A percentile compares a stretch with the other conserved stretches of the same genome.
phyloP scores from a whole-genome alignment of 2,797 vertebrate genomes.

The Alca torda region DNA sequence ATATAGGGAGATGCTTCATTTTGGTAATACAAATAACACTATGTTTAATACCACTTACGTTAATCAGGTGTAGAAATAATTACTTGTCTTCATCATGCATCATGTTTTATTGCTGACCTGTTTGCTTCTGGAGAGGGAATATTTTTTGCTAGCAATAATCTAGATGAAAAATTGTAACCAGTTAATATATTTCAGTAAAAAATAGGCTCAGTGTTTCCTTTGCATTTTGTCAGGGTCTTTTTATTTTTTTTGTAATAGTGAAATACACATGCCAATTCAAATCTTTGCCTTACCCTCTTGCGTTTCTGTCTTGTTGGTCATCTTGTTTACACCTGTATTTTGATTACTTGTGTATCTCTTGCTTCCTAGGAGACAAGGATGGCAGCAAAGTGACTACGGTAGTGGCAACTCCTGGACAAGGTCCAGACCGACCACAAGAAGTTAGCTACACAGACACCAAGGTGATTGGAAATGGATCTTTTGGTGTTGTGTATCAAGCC shows the following conservation, averaged over 20 bases:
- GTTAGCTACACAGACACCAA: conserved; percentile 99
- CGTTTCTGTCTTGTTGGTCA: background rate
- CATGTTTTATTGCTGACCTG: background rate
- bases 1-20: background rate
- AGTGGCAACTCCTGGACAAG: conserved; percentile 96
- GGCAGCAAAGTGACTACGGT: conserved; percentile 98
- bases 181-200: background rate
- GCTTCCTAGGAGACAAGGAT: conserved; percentile 91
- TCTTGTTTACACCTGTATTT: background rate
- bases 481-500: conserved; percentile 98
- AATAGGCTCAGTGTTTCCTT: background rate
- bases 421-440: conserved; percentile 96
- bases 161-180: background rate
- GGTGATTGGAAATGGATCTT: conserved; percentile 98
- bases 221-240: background rate
- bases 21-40: background rate
- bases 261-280: background rate
- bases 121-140: background rate
- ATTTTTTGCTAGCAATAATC: background rate
- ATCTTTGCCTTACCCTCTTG: background rate
- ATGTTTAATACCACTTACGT: background rate
- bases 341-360: conserved; percentile 15
- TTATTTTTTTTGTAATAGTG: rapidly evolving
- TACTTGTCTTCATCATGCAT: background rate
- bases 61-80: background rate